phyloP scores from a whole-genome alignment of 2,888 invertebrate genomes.

The Drosophila anceps region DNA sequence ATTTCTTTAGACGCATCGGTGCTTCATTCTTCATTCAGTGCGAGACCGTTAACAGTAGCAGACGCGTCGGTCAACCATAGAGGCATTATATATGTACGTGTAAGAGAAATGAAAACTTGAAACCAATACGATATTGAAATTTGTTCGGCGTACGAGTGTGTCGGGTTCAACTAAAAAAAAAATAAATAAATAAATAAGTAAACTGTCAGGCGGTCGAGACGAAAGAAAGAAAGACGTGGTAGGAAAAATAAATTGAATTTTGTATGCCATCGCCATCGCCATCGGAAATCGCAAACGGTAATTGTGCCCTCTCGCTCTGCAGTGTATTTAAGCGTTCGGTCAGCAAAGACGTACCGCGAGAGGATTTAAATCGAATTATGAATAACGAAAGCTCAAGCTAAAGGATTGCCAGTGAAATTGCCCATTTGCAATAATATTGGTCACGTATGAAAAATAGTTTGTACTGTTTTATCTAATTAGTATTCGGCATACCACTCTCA shows the following conservation, averaged over 20 bases:
- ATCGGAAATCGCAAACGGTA: constrained; percentile 76
- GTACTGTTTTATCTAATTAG: constrained; percentile 46
- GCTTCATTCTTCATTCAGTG: constrained; percentile 83
- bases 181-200: constrained; percentile 38
- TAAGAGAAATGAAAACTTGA: constrained; percentile 65
- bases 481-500: constrained; percentile 25
- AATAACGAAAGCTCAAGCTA: background rate
- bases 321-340: constrained; percentile 17
- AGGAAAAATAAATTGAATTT: constrained; percentile 74
- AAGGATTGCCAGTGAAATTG: constrained; percentile 32
- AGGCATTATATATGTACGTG: constrained; percentile 21
- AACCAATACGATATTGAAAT: constrained; percentile 59
- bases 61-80: constrained; percentile 68
- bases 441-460: constrained; percentile 8
- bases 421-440: constrained; percentile 12
- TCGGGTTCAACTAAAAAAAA: constrained; percentile 40
- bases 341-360: constrained; percentile 20
- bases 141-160: constrained; percentile 34
- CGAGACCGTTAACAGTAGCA: constrained; percentile 76
- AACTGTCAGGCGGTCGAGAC: constrained; percentile 45
- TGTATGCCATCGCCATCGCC: constrained; percentile 59
- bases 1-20: constrained; percentile 80
- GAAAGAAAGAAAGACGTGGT: constrained; percentile 57
- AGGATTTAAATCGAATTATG: constrained; percentile 15
- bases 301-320: constrained; percentile 49